phyloP scores from a whole-genome alignment of 2,888 invertebrate species.

The Torymus texanus region DNA sequence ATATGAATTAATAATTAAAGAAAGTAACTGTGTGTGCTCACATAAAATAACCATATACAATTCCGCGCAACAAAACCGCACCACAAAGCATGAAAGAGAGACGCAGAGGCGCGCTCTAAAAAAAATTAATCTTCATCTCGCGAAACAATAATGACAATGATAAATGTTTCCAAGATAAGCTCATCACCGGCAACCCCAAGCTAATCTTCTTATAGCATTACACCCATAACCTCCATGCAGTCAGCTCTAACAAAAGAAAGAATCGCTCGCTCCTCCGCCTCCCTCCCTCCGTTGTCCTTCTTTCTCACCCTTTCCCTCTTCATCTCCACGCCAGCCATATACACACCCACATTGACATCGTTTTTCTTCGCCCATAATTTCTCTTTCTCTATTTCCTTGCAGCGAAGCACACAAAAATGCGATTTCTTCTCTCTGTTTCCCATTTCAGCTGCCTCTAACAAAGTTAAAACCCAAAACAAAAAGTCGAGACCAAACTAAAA shows the following conservation, averaged over 20 bases:
- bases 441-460: slow-evolving; percentile 26
- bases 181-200: slow-evolving; percentile 9
- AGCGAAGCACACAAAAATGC: slow-evolving; percentile 1
- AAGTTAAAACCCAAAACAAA: slow-evolving; percentile 4
- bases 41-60: too few species aligned
- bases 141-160: slow-evolving; percentile 13
- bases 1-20: too few species aligned
- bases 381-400: not conserved
- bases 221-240: not conserved
- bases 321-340: not conserved
- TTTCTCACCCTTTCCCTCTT: not conserved
- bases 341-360: too few species aligned
- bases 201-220: slow-evolving; percentile 22
- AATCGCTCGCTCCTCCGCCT: too few species aligned
- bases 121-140: slow-evolving; percentile 8
- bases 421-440: slow-evolving; percentile 34
- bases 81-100: not conserved
- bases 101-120: not conserved
- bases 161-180: slow-evolving; percentile 13
- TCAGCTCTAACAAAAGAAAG: too few species aligned
- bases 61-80: too few species aligned
- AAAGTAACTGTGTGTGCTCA: too few species aligned
- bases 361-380: too few species aligned
- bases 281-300: not conserved
- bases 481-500: not conserved